A percentile compares a stretch with the other conserved stretches of the same genome.
Evolutionary conservation across 2,113 vertebrate species (phyloP).

Genomic region (Genyomyrus donnyi): DNA sequence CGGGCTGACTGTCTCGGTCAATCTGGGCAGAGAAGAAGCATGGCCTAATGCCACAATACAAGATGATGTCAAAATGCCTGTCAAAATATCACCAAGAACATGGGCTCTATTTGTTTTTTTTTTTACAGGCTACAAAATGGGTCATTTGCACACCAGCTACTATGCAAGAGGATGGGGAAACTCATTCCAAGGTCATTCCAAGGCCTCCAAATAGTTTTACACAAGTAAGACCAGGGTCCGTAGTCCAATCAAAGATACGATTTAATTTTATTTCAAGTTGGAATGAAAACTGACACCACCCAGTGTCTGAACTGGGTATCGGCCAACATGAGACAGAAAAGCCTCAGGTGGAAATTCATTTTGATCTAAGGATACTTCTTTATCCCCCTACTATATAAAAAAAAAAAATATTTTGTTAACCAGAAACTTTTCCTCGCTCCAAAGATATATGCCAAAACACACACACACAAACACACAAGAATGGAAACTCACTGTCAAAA

Average conservation of each 20-base stretch:
- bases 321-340: background rate
- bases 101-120: background rate
- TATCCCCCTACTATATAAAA: background rate
- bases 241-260: background rate
- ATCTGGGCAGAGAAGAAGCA: background rate
- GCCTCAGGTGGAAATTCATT: background rate
- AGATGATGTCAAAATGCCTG: background rate
- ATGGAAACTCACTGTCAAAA: background rate
- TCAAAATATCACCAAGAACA: background rate
- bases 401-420: background rate
- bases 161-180: background rate
- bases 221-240: background rate
- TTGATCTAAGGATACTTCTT: background rate
- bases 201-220: background rate
- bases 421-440: background rate
- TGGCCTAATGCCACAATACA: background rate
- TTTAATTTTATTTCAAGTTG: background rate
- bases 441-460: background rate
- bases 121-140: background rate
- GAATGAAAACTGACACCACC: background rate
- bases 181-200: background rate
- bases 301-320: background rate
- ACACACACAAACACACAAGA: constrained; percentile 18
- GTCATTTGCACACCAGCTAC: background rate
- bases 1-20: background rate